Percentiles rank a stretch among this genome's conserved stretches.
phyloP scores from a whole-genome alignment of 1,140 invertebrate genomes.

The Philotrypesis tridentata region DNA sequence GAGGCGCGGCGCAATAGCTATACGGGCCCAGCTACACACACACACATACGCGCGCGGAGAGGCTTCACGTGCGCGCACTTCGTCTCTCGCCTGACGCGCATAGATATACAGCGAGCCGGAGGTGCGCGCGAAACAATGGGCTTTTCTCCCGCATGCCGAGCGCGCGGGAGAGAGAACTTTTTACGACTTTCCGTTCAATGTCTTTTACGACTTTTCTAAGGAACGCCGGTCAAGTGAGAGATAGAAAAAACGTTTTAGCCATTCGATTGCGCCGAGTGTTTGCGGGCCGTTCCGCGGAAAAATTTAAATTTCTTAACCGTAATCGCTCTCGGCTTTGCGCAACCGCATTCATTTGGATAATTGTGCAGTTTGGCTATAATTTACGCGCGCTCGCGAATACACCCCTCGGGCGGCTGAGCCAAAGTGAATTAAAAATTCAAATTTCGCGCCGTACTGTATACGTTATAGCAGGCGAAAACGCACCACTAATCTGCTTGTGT shows the following conservation, averaged over 20 bases:
- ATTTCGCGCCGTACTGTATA: no score
- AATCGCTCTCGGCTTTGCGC: slow-evolving; percentile 4
- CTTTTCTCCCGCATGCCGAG: background rate
- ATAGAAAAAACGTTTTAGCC: background rate
- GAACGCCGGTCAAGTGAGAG: slow-evolving; percentile 1
- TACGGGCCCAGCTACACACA: background rate
- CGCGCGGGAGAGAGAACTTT: slow-evolving; percentile 6
- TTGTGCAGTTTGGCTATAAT: background rate
- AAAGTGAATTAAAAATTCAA: no score
- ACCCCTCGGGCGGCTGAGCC: no score
- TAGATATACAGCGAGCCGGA: slow-evolving; percentile 19
- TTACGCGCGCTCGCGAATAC: no score
- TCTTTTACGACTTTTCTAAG: slow-evolving; percentile 35
- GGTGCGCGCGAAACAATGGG: slow-evolving; percentile 39
- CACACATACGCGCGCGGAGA: background rate
- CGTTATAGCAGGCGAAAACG: no score
- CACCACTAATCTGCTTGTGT: no score
- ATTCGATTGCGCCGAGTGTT: slow-evolving; percentile 26
- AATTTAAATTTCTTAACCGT: background rate
- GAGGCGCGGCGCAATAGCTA: no score
- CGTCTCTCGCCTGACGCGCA: slow-evolving; percentile 9
- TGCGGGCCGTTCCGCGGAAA: background rate
- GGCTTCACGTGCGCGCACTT: background rate
- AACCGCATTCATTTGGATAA: background rate
- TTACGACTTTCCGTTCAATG: slow-evolving; percentile 42